Evolutionary conservation across 2,888 invertebrate species (phyloP).

Genomic region (Epinotia nisella): DNA sequence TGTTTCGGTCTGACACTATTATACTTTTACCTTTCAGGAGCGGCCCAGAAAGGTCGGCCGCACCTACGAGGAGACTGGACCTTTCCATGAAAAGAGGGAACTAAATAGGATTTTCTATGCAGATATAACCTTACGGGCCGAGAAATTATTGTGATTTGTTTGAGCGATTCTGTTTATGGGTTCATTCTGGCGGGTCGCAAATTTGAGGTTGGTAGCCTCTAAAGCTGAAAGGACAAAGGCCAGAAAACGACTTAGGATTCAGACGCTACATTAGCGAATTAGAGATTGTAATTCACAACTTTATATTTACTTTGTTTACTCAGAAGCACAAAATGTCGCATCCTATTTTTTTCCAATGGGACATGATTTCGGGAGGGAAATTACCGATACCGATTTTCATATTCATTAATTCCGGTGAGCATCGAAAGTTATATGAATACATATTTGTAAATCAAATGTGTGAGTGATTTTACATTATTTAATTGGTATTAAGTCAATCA

Average conservation of each 20-base stretch:
- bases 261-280: background rate
- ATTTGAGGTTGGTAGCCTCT: background rate
- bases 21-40: constrained; percentile 36
- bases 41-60: constrained; percentile 37
- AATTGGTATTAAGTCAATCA: too few species aligned
- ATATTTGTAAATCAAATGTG: too few species aligned
- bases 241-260: background rate
- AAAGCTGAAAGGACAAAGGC: background rate
- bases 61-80: constrained; percentile 13
- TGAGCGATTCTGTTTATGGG: constrained; percentile 6
- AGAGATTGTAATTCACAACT: too few species aligned
- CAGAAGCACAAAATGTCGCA: too few species aligned
- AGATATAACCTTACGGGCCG: background rate
- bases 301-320: background rate
- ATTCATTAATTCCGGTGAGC: too few species aligned
- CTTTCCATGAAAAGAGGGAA: constrained; percentile 10
- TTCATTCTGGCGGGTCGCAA: background rate
- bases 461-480: too few species aligned
- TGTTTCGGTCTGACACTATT: too few species aligned
- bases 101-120: background rate
- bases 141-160: constrained; percentile 31
- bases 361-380: too few species aligned
- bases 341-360: too few species aligned
- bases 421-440: too few species aligned
- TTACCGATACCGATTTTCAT: too few species aligned